These are phyloP conservation scores for Penaeus japonicus DNA, from an alignment of 1,140 invertebrate species.

Conservation along the genomic window DNA sequence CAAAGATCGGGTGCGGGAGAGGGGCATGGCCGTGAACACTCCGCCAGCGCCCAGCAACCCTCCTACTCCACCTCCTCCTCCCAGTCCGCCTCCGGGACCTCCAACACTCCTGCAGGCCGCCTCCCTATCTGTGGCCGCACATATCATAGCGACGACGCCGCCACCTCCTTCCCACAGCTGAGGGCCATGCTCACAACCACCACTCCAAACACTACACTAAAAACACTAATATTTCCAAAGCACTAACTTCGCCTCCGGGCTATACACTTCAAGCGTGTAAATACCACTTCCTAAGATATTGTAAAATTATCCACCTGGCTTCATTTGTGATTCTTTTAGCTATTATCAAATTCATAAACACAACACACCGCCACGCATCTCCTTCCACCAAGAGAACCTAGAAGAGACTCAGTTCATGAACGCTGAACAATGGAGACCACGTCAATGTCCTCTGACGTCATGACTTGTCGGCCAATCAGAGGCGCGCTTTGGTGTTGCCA, in stretches of 20 bases:
- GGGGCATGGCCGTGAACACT: slow-evolving; percentile 62
- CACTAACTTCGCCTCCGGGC: slow-evolving; percentile 1
- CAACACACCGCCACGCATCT: slow-evolving; percentile 42
- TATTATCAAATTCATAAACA: slow-evolving; percentile 47
- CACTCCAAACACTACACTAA: slow-evolving; percentile 21
- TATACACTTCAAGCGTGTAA: not conserved
- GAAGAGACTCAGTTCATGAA: slow-evolving; percentile 50
- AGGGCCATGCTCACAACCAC: slow-evolving; percentile 14
- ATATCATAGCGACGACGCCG: slow-evolving; percentile 56
- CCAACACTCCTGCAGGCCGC: slow-evolving; percentile 50
- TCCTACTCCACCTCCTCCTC: slow-evolving; percentile 7
- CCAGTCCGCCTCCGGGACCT: slow-evolving; percentile 21
- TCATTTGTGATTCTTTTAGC: slow-evolving; percentile 36
- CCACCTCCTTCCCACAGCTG: slow-evolving; percentile 21
- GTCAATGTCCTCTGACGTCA: slow-evolving; percentile 61
- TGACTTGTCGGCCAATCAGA: slow-evolving; percentile 39
- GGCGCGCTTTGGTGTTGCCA: not conserved
- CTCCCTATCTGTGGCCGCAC: slow-evolving; percentile 53
- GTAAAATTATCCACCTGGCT: slow-evolving; percentile 50
- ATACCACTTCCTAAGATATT: slow-evolving; percentile 48
- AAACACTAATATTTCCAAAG: not conserved
- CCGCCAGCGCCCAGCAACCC: slow-evolving; percentile 49
- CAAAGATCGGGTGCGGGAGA: slow-evolving; percentile 65
- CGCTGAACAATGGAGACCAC: slow-evolving; percentile 59
- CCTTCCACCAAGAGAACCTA: slow-evolving; percentile 50